Evolutionary conservation across 2,888 invertebrate genomes (phyloP).

Genomic region (Choristoneura rosaceana): DNA sequence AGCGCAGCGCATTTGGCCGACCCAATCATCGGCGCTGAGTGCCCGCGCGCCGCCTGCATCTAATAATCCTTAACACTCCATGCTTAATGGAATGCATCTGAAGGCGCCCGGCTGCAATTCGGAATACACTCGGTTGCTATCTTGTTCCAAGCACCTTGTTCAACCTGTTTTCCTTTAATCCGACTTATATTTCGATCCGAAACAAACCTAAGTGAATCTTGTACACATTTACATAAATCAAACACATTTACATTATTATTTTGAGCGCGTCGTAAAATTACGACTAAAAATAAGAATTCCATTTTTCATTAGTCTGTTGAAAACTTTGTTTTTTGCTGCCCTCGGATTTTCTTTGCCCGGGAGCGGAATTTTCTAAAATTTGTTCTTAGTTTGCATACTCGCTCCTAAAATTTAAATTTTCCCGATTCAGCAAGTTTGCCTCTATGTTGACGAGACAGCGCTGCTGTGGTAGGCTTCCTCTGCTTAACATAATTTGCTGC

Average conservation of each 20-base stretch:
- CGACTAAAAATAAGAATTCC: conserved; percentile 37
- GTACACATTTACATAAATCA: conserved; percentile 26
- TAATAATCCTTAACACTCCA: conserved; percentile 43
- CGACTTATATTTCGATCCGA: conserved; percentile 9
- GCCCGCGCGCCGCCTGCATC: conserved; percentile 41
- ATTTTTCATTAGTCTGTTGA: conserved; percentile 41
- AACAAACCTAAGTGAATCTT: conserved; percentile 1
- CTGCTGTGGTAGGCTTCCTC: conserved; percentile 15
- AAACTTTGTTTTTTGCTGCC: conserved; percentile 41
- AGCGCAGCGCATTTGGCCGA: conserved; percentile 60
- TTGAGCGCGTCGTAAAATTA: conserved; percentile 35
- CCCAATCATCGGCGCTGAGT: conserved; percentile 60
- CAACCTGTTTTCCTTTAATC: conserved; percentile 6
- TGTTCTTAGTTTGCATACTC: conserved; percentile 43
- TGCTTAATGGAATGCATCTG: conserved; percentile 40
- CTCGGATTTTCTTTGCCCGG: conserved; percentile 36
- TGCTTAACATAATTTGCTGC: conserved; percentile 25
- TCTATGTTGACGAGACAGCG: conserved; percentile 41
- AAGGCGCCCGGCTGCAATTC: conserved; percentile 31
- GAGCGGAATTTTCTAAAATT: conserved; percentile 42
- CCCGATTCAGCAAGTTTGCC: conserved; percentile 38
- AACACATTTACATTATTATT: conserved; percentile 40
- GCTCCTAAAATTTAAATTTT: conserved; percentile 42
- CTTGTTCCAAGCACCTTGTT: background rate
- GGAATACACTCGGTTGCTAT: conserved; percentile 12